Percentiles rank a stretch among this genome's conserved stretches.
Conservation (phyloP, 2,797 vertebrate genomes). For the Spatula versicolor region DNA sequence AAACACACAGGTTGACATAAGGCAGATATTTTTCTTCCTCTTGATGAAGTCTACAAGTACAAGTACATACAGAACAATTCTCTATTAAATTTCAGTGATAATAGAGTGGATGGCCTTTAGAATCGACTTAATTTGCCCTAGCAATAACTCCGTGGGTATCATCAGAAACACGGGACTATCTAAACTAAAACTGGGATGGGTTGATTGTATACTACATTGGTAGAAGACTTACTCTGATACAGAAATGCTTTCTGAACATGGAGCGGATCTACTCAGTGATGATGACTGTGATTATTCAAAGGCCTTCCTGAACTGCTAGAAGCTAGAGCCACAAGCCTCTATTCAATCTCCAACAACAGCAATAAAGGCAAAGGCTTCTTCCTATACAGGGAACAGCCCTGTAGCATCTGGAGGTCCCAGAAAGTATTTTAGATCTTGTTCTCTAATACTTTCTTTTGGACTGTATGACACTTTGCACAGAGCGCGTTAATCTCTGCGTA, state of each 20-base stretch:
- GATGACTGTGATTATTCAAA: background rate
- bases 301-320: background rate
- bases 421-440: background rate
- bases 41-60: background rate
- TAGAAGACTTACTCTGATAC: background rate
- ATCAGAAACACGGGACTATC: background rate
- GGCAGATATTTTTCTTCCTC: background rate
- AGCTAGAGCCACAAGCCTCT: background rate
- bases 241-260: background rate
- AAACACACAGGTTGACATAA: background rate
- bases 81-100: background rate
- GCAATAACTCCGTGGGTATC: background rate
- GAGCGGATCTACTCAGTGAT: background rate
- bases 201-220: background rate
- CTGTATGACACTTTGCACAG: background rate
- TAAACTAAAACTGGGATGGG: background rate
- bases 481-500: accelerated
- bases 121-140: background rate
- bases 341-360: background rate
- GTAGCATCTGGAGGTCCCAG: background rate
- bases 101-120: background rate
- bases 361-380: background rate
- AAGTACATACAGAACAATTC: background rate
- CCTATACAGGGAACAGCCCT: background rate
- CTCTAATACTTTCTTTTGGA: background rate